phyloP scores from a whole-genome alignment of 2,888 invertebrate genomes.

The Ephialtes manifestator region DNA sequence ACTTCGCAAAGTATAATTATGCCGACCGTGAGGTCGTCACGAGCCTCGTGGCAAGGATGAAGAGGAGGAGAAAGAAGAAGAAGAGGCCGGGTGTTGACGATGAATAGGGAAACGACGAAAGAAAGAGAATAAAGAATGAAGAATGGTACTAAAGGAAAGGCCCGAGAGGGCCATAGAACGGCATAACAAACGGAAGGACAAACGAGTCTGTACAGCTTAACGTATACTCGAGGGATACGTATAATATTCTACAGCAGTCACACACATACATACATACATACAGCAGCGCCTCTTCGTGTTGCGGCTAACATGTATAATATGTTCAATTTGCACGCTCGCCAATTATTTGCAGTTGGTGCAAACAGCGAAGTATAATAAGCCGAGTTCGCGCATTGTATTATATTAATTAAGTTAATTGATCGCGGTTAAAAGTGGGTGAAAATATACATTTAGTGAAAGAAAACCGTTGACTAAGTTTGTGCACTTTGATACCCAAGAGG shows the following conservation, averaged over 20 bases:
- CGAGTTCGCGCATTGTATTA: background rate
- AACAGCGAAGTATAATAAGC: background rate
- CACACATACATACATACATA: background rate
- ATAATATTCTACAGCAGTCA: background rate
- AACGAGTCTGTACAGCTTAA: background rate
- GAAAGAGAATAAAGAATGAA: background rate
- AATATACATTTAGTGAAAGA: background rate
- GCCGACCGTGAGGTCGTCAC: slow-evolving; percentile 37
- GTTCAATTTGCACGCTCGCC: background rate
- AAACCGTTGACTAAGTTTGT: too few species aligned
- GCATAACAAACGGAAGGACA: background rate
- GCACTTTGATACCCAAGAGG: too few species aligned
- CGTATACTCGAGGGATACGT: background rate
- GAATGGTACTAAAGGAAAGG: background rate
- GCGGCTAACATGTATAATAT: background rate
- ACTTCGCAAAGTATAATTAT: slow-evolving; percentile 34
- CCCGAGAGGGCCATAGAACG: background rate
- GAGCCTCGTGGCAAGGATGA: background rate
- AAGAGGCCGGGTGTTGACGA: background rate
- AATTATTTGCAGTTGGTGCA: slow-evolving; percentile 4
- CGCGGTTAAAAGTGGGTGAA: background rate
- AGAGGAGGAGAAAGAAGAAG: background rate
- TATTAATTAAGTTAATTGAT: background rate
- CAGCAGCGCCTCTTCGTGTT: background rate
- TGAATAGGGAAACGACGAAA: slow-evolving; percentile 21